Base-by-base conservation (phyloP, 2,113 vertebrate genomes). In the Arizona elegans region DNA sequence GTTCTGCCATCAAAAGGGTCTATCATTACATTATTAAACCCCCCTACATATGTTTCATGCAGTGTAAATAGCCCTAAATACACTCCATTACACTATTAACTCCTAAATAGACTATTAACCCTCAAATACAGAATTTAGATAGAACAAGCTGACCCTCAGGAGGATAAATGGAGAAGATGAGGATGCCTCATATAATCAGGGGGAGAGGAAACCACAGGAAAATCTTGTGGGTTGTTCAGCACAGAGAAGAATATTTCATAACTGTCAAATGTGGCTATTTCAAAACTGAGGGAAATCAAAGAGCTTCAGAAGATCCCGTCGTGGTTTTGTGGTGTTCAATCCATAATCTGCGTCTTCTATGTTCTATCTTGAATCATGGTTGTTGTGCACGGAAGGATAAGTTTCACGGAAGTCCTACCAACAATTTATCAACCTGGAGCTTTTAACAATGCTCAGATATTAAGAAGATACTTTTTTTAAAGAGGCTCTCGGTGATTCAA, bases 161-260 rank as follows among this genome's bases (percentile, higher is more conserved):
- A 43, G 1, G 38, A n/a, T 62, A 33, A n/a, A 54, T 38, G 2
- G 23, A 70, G 23, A 26, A 43, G 59, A 54, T 12, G 43, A 53
- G 54, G 58, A 92, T 92, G 43, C 54, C 9, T 33, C 81, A 33
- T 75, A 33, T 53, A 90, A 90, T 86, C 29, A 8, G 17, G 24
- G 81, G 56, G 62, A 29, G 87, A 21, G 88, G 29, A 81, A 92
- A 59, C 92, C 92, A 52, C 70, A 62, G 43, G 5, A 86, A 56
- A 90, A n/a, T 11, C 65, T 59, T 86, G 88, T 92, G 92, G 92
- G 54, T 86, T 92, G 92, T 88, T 23, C 12, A 53, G 85, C 87
- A 62, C 55, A 38, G 70, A 52, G 52, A 90, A 86, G 19, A 59
- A 33, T 59, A 86, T 90, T 90, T 93, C 88, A 86, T 9, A 86